Conservation (phyloP, 2,888 invertebrate genomes). For the Fabriciana adippe region DNA sequence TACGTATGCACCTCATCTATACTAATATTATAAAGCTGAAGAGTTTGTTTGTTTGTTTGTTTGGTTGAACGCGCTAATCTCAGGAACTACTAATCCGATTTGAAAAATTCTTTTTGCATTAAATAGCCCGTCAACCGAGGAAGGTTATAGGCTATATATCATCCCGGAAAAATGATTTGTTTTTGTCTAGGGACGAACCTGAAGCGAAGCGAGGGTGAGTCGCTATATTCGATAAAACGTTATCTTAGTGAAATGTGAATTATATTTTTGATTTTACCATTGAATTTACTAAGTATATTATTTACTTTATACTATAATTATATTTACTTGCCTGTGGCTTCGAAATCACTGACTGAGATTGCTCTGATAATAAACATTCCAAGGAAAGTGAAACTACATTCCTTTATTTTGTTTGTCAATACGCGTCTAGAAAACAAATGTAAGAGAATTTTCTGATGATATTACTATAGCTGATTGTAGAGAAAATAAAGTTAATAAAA, state of each 20-base stretch:
- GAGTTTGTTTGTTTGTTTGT: no score
- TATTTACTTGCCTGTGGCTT: constrained; percentile 17
- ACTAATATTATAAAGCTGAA: no score
- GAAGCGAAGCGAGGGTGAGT: no score
- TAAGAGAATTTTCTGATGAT: not conserved
- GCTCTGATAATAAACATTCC: constrained; percentile 20
- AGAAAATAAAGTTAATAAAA: not conserved
- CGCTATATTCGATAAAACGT: not conserved
- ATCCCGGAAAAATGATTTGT: no score
- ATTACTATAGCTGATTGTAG: not conserved
- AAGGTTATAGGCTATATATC: no score
- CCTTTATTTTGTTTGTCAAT: constrained; percentile 4
- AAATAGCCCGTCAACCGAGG: no score
- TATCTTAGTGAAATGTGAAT: constrained; percentile 16
- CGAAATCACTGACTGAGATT: constrained; percentile 18
- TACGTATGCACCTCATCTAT: no score
- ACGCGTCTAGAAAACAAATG: not conserved
- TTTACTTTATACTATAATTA: constrained; percentile 17
- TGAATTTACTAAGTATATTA: constrained; percentile 26
- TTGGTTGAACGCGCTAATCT: no score
- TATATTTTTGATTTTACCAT: constrained; percentile 4
- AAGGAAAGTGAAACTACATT: constrained; percentile 19
- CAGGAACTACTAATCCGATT: no score
- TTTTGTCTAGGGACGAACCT: no score
- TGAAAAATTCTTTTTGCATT: no score